Evolutionary conservation across 2,113 vertebrate species (phyloP).

Genomic region (Cisticola juncidis): DNA sequence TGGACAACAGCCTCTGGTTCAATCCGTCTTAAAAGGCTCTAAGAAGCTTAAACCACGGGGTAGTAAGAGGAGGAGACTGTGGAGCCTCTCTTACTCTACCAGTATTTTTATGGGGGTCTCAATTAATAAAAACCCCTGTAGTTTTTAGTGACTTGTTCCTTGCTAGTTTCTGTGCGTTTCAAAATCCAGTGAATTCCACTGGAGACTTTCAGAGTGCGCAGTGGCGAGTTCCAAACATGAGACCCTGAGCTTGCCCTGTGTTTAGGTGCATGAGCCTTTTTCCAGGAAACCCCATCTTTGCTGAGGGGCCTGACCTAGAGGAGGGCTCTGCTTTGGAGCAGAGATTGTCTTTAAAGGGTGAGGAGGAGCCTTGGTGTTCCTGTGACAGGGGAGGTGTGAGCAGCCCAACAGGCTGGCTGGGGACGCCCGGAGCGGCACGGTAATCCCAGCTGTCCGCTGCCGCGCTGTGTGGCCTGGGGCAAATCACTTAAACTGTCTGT

Average conservation of each 20-base stretch:
- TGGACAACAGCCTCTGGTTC: slow-evolving; percentile 59
- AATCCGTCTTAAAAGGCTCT: slow-evolving; percentile 55
- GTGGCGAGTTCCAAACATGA: rapidly evolving
- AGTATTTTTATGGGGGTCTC: background rate
- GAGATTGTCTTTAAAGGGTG: too few relatives aligned
- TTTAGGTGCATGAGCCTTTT: background rate
- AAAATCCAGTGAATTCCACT: background rate
- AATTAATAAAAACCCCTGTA: background rate
- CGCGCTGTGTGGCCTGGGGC: background rate
- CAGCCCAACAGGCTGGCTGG: background rate
- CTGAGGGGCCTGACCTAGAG: background rate
- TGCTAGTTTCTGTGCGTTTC: rapidly evolving
- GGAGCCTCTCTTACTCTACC: background rate
- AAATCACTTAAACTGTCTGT: slow-evolving; percentile 25
- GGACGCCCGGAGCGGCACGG: rapidly evolving
- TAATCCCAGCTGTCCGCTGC: background rate
- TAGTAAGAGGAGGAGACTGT: slow-evolving; percentile 33
- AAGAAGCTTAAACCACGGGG: slow-evolving; percentile 53
- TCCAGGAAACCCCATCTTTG: background rate
- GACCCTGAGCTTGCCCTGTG: background rate
- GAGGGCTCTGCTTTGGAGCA: background rate
- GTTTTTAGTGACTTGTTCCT: background rate
- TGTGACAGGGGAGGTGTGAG: rapidly evolving
- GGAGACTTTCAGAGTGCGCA: background rate
- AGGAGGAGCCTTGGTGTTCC: rapidly evolving